Evolutionary conservation across 2,113 vertebrate genomes (phyloP), one percentile per base, ranked within the genome.

Genomic region (Phyllostomus discolor): DNA sequence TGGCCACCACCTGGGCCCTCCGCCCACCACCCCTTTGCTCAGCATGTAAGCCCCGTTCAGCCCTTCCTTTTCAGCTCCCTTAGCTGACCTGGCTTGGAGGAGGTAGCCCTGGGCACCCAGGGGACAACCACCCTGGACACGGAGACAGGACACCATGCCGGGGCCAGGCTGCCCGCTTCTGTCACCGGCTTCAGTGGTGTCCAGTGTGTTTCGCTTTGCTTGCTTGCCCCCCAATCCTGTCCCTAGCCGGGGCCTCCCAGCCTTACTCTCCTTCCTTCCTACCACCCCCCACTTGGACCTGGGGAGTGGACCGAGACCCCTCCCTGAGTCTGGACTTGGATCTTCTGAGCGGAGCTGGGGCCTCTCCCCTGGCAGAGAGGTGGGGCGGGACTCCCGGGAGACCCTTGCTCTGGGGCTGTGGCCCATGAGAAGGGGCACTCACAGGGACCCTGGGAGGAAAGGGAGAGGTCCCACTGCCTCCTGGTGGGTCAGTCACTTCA

Each of bases 201-300:
- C 95, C 97, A 22, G 17, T 46, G 17, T 46, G 86, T 78, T 90
- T 93, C 2, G 97, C 17, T 57, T 82, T 97, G 96, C 98, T 97
- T 97, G 96, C 97, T 97, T 97, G 88, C 64, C 88, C 91, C 86
- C 93, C n/a, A 72, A 62, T 38, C 57, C 93, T 46, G 87, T 82
- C 96, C 95, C 28, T 66, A 94, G 43, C 96, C 22, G 8, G 92
- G 87, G 92, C 66, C 88, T 52, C 91, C 92, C 81, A 72, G 95
- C 94, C 94, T 10, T 48, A 20, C 26, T 41, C 59, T 1, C 28
- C 73, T 50, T 81, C 97, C 97, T 10, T 20, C 91, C 93, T 78
- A n/a, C 92, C 62, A 20, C 22, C 94, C 76, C 81, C 78, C 33
- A 1, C 83, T 64, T 75, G 90, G 81, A 75, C 88, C 90, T 78